Percentiles rank a stretch among this genome's conserved stretches.
These are phyloP conservation scores for Erannis defoliaria DNA, from an alignment of 2,888 invertebrate genomes.

Conservation along the genomic window DNA sequence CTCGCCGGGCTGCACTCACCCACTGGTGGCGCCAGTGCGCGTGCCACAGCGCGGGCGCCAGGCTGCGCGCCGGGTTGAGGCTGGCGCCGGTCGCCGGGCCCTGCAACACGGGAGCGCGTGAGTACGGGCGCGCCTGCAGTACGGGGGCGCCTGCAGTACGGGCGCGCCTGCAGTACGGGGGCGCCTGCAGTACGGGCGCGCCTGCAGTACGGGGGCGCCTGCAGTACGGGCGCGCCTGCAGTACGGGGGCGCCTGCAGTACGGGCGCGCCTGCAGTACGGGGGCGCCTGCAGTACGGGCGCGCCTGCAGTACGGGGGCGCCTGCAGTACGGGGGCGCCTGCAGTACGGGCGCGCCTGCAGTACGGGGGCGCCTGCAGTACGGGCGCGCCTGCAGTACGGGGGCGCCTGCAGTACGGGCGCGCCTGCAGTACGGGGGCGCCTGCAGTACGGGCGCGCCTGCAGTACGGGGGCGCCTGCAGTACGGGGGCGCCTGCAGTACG, in stretches of 20 bases:
- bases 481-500: neutral
- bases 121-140: neutral
- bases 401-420: slow-evolving; percentile 91
- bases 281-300: neutral
- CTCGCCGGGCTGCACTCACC: slow-evolving; percentile 86
- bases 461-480: slow-evolving; percentile 3
- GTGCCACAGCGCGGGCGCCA: slow-evolving; percentile 91
- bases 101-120: slow-evolving; percentile 51
- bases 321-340: slow-evolving; percentile 50
- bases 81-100: slow-evolving; percentile 90
- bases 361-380: no score
- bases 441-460: slow-evolving; percentile 88
- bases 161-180: neutral
- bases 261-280: slow-evolving; percentile 79
- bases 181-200: slow-evolving; percentile 47
- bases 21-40: slow-evolving; percentile 88
- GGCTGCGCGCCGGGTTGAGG: slow-evolving; percentile 90
- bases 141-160: slow-evolving; percentile 82
- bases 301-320: slow-evolving; percentile 80
- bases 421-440: slow-evolving; percentile 90
- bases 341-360: neutral
- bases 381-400: slow-evolving; percentile 82
- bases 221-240: slow-evolving; percentile 90
- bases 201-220: slow-evolving; percentile 88
- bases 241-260: slow-evolving; percentile 90